Evolutionary conservation across 2,888 invertebrate genomes (phyloP).

Genomic region (Agriopis leucophaearia): DNA sequence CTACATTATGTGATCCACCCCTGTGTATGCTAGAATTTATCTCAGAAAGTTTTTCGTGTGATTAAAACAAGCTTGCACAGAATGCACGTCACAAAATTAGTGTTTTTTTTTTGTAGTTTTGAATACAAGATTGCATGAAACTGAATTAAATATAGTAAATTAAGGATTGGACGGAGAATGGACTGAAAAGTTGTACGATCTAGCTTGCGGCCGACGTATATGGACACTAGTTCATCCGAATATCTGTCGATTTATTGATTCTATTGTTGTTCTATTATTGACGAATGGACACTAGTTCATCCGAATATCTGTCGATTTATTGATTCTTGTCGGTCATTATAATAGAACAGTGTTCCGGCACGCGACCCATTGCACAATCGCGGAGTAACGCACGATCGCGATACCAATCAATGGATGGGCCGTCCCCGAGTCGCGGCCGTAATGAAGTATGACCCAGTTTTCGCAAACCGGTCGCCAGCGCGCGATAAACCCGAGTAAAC

Average conservation of each 20-base stretch:
- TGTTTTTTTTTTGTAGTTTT: too few relatives aligned
- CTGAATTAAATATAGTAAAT: neutral
- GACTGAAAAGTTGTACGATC: too few relatives aligned
- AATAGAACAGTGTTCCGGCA: conserved; percentile 53
- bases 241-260: conserved; percentile 54
- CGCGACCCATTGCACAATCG: conserved; percentile 51
- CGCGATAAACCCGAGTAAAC: conserved; percentile 61
- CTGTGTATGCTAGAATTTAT: neutral
- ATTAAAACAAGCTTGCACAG: neutral
- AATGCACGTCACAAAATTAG: too few relatives aligned
- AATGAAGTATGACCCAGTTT: conserved; percentile 63
- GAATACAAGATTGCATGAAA: neutral
- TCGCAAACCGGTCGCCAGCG: conserved; percentile 53
- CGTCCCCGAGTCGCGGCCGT: conserved; percentile 49
- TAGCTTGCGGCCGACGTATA: neutral
- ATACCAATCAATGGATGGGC: conserved; percentile 58
- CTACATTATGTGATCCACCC: neutral
- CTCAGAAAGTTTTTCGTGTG: neutral
- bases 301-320: conserved; percentile 52
- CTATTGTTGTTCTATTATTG: too few relatives aligned
- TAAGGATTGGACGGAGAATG: too few relatives aligned
- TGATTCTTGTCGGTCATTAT: conserved; percentile 54
- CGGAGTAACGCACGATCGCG: conserved; percentile 33
- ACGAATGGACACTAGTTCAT: conserved; percentile 39
- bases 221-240: conserved; percentile 43